Evolutionary conservation across 2,888 invertebrate genomes (phyloP).

Genomic region (Drosophila silvestris): DNA sequence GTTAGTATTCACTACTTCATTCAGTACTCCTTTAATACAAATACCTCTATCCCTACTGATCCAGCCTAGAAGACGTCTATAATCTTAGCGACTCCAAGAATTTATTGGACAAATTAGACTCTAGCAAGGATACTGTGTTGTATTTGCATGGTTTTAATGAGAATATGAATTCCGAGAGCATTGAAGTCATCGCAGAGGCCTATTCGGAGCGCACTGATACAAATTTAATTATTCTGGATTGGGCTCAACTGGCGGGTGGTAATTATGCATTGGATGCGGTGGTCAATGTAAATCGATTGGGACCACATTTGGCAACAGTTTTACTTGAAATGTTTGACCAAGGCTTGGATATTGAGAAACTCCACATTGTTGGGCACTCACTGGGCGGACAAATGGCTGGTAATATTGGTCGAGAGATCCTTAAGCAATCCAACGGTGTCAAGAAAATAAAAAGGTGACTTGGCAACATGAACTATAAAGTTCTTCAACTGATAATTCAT

Average conservation of each 20-base stretch:
- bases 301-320: slow-evolving; percentile 77
- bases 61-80: slow-evolving; percentile 74
- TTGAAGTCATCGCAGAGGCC: slow-evolving; percentile 85
- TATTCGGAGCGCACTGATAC: slow-evolving; percentile 82
- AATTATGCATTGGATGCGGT: slow-evolving; percentile 84
- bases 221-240: slow-evolving; percentile 83
- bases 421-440: slow-evolving; percentile 52
- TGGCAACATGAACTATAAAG: neutral
- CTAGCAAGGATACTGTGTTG: slow-evolving; percentile 86
- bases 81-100: slow-evolving; percentile 72
- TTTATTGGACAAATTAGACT: slow-evolving; percentile 81
- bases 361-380: slow-evolving; percentile 84
- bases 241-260: slow-evolving; percentile 84
- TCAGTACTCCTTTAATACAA: neutral
- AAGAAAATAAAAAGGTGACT: slow-evolving; percentile 62
- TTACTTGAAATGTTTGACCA: slow-evolving; percentile 80
- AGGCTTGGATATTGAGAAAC: slow-evolving; percentile 78
- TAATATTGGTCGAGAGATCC: slow-evolving; percentile 79
- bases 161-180: slow-evolving; percentile 87
- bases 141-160: slow-evolving; percentile 88
- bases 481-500: neutral
- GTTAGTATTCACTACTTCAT: slow-evolving; percentile 42
- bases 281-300: slow-evolving; percentile 81
- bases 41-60: slow-evolving; percentile 51
- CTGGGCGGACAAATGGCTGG: slow-evolving; percentile 84